Percentiles rank a stretch among this genome's conserved stretches.
These are phyloP conservation scores for Phymatocera aterrima DNA, from an alignment of 2,888 invertebrate species.

Conservation along the genomic window DNA sequence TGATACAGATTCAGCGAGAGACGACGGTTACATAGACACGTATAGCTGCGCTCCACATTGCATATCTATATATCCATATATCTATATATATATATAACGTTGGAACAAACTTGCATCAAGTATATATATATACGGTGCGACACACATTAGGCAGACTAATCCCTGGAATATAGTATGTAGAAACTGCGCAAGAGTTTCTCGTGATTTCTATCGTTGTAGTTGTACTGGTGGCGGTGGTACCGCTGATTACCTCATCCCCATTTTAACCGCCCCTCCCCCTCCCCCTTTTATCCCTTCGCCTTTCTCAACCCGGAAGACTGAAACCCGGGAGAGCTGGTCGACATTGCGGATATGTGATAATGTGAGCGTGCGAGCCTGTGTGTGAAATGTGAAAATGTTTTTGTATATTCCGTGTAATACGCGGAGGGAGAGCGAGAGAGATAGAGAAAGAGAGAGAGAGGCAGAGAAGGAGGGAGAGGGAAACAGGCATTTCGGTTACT, in stretches of 20 bases:
- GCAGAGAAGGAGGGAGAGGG: background rate
- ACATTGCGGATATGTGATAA: background rate
- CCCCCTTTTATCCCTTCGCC: background rate
- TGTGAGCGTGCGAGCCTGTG: background rate
- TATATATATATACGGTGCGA: constrained; percentile 48
- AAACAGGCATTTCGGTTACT: constrained; percentile 48
- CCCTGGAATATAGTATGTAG: constrained; percentile 49
- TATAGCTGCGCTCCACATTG: constrained; percentile 8
- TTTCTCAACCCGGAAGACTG: background rate
- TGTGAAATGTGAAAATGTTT: background rate
- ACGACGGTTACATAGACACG: too few species aligned
- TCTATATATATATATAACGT: too few species aligned
- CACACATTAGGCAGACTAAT: constrained; percentile 58
- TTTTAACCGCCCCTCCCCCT: background rate
- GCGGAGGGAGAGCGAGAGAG: background rate
- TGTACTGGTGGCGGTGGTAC: constrained; percentile 53
- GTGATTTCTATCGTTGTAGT: constrained; percentile 55
- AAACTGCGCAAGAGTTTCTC: constrained; percentile 52
- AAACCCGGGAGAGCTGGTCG: background rate
- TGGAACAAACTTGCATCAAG: constrained; percentile 54
- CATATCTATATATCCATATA: too few species aligned
- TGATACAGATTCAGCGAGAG: background rate
- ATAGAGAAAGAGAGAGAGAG: background rate
- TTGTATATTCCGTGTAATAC: background rate
- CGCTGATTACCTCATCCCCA: constrained; percentile 53